Percentiles rank a stretch among this genome's conserved stretches.
Conservation (phyloP, 2,797 vertebrate species). For the Scolopax bukidnonensis region DNA sequence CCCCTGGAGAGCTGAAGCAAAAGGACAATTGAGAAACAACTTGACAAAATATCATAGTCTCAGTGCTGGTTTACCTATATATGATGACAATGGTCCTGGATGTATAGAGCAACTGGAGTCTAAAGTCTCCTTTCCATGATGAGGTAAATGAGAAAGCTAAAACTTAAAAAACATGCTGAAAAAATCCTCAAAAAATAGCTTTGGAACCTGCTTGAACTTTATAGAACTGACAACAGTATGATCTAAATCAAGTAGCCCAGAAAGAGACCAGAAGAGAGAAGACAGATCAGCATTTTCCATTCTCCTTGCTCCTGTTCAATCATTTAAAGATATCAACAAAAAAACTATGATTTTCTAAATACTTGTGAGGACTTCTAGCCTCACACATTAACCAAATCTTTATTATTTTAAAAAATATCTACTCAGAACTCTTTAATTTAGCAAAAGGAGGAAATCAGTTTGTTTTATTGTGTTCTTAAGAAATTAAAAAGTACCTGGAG, state of each 20-base stretch:
- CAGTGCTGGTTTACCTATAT: not conserved
- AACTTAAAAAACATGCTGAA: not conserved
- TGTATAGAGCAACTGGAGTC: not conserved
- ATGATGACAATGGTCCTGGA: not conserved
- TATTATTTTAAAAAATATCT: not conserved
- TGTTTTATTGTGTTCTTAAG: slow-evolving; percentile 9
- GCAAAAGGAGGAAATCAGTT: slow-evolving; percentile 27
- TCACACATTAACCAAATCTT: not conserved
- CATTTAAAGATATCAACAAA: not conserved
- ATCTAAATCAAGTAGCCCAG: not conserved
- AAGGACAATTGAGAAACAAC: not conserved
- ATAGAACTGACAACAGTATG: fast-evolving
- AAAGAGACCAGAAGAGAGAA: not conserved
- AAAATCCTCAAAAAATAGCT: not conserved
- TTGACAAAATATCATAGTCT: not conserved
- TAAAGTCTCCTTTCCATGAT: not conserved
- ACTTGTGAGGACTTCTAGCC: not conserved
- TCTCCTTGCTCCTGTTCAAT: not conserved
- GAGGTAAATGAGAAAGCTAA: not conserved
- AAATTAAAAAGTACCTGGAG: slow-evolving; percentile 3
- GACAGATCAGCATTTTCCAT: not conserved
- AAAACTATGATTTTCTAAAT: not conserved
- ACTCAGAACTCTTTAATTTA: not conserved
- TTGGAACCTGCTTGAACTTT: not conserved
- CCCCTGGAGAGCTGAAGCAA: not conserved